Evolutionary conservation across 2,888 invertebrate species (phyloP).

Genomic region (Zeuzera pyrina): DNA sequence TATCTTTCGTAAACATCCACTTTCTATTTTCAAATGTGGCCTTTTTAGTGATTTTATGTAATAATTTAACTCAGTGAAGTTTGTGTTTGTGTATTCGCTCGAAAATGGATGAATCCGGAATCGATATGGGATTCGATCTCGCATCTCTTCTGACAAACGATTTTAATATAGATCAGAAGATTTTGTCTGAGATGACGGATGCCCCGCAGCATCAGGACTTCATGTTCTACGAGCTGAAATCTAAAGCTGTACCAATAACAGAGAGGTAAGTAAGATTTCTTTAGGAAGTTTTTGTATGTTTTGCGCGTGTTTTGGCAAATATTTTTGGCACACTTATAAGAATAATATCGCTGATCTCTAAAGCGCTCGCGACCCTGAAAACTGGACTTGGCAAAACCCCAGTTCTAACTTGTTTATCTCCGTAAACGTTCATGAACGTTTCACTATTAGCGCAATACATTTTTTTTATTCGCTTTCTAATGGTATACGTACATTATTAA

Average conservation of each 20-base stretch:
- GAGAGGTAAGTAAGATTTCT: constrained; percentile 63
- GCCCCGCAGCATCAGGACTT: constrained; percentile 72
- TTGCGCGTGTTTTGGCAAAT: constrained; percentile 16
- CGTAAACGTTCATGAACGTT: no score
- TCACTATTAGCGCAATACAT: no score
- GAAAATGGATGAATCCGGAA: constrained; percentile 77
- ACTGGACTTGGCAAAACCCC: constrained; percentile 63
- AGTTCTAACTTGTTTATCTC: no score
- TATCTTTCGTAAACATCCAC: constrained; percentile 39
- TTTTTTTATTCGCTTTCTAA: no score
- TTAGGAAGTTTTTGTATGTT: constrained; percentile 26
- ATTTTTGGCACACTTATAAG: constrained; percentile 57
- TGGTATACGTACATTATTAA: no score
- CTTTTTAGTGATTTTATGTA: constrained; percentile 24
- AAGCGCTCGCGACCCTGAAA: constrained; percentile 55
- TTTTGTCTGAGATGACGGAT: constrained; percentile 70
- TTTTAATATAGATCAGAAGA: constrained; percentile 64
- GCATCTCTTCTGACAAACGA: constrained; percentile 71
- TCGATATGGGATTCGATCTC: constrained; percentile 77
- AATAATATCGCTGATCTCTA: constrained; percentile 60
- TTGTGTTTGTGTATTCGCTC: constrained; percentile 20
- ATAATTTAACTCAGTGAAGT: background rate
- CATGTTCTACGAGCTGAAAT: constrained; percentile 77
- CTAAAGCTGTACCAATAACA: constrained; percentile 71
- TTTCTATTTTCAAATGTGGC: constrained; percentile 43